Evolutionary conservation across 2,797 vertebrate genomes (phyloP).

Genomic region (Hypotaenidia philippensis): DNA sequence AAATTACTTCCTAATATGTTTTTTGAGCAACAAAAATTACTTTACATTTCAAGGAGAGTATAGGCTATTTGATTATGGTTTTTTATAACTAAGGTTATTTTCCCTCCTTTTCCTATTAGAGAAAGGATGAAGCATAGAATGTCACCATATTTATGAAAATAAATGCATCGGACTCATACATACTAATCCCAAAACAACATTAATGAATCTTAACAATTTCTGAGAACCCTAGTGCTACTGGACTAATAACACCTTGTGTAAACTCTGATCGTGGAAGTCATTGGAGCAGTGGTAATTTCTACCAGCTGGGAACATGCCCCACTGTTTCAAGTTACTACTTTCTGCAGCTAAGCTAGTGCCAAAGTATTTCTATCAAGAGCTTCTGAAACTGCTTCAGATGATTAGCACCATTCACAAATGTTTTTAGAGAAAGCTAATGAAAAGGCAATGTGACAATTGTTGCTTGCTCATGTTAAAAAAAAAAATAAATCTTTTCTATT

Average conservation of each 20-base stretch:
- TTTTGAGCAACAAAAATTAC: neutral
- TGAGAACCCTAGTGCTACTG: neutral
- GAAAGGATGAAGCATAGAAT: neutral
- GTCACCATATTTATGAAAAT: neutral
- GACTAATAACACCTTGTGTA: neutral
- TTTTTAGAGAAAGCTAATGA: neutral
- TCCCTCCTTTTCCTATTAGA: neutral
- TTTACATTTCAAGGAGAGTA: neutral
- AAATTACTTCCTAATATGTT: neutral
- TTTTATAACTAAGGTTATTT: neutral
- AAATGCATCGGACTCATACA: neutral
- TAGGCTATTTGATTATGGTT: neutral
- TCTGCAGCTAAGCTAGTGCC: neutral
- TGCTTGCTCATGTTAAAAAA: neutral
- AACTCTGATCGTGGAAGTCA: neutral
- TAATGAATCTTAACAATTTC: neutral
- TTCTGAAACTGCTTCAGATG: neutral
- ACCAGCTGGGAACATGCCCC: neutral
- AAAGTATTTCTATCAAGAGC: neutral
- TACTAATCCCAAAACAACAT: neutral
- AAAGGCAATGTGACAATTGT: neutral
- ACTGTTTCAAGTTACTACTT: neutral
- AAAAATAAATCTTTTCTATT: neutral
- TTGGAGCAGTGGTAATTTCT: neutral
- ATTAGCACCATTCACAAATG: neutral